Evolutionary conservation across 2,113 vertebrate genomes (phyloP), one percentile per base, ranked within the genome.

Genomic region (Syrmaticus mikado): DNA sequence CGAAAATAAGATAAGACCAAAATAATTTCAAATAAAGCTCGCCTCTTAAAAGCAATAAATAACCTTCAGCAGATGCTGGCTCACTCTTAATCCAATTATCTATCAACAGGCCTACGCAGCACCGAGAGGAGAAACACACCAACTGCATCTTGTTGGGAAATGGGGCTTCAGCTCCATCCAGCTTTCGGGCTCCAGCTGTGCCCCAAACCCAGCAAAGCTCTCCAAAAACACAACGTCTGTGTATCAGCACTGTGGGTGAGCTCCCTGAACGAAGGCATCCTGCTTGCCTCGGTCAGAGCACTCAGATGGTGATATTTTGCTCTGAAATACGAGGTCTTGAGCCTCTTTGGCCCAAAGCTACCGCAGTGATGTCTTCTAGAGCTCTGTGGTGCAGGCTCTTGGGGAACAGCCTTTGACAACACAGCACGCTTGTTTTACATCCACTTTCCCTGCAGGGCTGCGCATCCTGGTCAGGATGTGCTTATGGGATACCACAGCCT

Each of bases 11-110:
- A 83, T 22, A 76, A 93, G n/a, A 38, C 28, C n/a, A 46, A 83
- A 94, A 62, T 46, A 57, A 70, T 43, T 66, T 62, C 78, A 75
- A 89, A 89, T 68, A 46, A 94, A 91, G 9, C 36, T 82, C 0
- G 0, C 16, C 70, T 87, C 41, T 88, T 71, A 20, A 82, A 78
- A 55, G 82, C 85, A 82, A 50, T 67, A 78, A 95, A 91, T 82
- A 92, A 85, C 70, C 85, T 38, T 4, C 79, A 82, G 71, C 89
- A 92, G 91, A 90, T 85, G 89, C 86, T 90, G 79, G 66, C 86
- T 93, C 1, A 1, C 21, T 92, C 58, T 19, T 80, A 67, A 34
- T 71, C 71, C 74, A 50, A 3, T 86, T 65, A 45, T 30, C 72
- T 85, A 55, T 30, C 93, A 84, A 70, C 82, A 70, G 82, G 82